Evolutionary conservation across 2,888 invertebrate species (phyloP), one percentile per base, ranked within the genome.

Genomic region (Amphipoea oculea): DNA sequence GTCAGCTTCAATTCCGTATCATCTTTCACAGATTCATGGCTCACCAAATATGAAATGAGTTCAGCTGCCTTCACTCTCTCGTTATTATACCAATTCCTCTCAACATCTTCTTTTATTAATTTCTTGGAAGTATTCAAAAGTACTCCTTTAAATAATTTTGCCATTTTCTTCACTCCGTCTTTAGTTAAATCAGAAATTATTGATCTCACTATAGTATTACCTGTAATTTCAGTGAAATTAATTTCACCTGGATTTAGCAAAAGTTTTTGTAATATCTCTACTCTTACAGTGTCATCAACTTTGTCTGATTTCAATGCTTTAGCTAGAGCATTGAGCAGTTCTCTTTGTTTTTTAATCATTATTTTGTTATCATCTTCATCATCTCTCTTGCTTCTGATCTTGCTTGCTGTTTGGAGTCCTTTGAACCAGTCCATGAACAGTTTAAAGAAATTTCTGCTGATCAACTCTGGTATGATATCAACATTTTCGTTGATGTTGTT

Each of bases 151-250:
- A 98, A 98, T 48, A 97, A 91, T 86, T 97, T 96, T 0, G 97
- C 97, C 86, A 98, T 94, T 91, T 97, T 97, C 90, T 97, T 97
- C 0, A 98, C 97, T 12, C 98, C 98, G 72, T 97, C 97, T 12
- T 93, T 94, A 81, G 97, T 97, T 79, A 98, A 95, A 92, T 97
- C 97, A 2, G 96, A 95, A n/a, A 97, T 97, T 17, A 98, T 96
- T 74, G 97, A 97, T 91, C 98, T 98, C 0, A 98, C 94, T 69
- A 98, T 92, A 88, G 97, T 98, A 23, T 97, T 97, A 20, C 97
- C 97, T 40, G 98, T 98, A 54, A 98, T 97, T 94, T 98, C 98
- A 90, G 98, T 98, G 83, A 98, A 98, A 93, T 98, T 98, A 82
- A 98, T 97, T 89, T 98, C 97, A 6, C 98, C 98, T 0, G 98